Percentiles rank a stretch among this genome's conserved stretches.
Evolutionary conservation across 2,113 vertebrate species (phyloP).

Genomic region (Donacobius atricapilla): DNA sequence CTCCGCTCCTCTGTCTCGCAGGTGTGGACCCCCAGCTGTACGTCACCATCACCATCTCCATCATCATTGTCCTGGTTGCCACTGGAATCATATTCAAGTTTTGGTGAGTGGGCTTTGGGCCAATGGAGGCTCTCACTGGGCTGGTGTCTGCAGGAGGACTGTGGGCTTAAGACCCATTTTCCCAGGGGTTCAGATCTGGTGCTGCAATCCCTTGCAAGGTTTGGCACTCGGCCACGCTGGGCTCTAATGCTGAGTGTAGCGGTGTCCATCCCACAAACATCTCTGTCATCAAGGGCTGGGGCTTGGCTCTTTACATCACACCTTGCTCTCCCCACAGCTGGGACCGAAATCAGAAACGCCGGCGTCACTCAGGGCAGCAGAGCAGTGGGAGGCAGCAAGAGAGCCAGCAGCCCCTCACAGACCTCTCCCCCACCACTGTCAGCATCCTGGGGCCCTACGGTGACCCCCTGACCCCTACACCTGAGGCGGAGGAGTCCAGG

Average conservation of each 20-base stretch:
- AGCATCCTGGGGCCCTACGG: slow-evolving; percentile 77
- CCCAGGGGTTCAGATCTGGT: neutral
- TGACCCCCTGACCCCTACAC: slow-evolving; percentile 61
- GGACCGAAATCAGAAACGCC: slow-evolving; percentile 79
- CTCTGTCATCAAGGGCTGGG: neutral
- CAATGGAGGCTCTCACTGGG: neutral
- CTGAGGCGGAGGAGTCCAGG: slow-evolving; percentile 65
- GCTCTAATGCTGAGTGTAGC: fast-evolving
- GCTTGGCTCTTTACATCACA: neutral
- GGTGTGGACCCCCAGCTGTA: slow-evolving; percentile 82
- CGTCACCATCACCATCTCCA: slow-evolving; percentile 80
- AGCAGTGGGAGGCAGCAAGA: slow-evolving; percentile 74
- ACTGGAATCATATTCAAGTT: slow-evolving; percentile 83
- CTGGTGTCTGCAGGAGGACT: fast-evolving
- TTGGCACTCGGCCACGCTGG: neutral
- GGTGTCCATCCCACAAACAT: neutral
- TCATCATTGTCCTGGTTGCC: slow-evolving; percentile 80
- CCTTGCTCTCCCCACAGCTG: slow-evolving; percentile 59
- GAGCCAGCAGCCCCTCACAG: slow-evolving; percentile 78
- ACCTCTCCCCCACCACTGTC: slow-evolving; percentile 76
- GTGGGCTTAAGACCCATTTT: neutral
- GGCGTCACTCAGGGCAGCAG: slow-evolving; percentile 76
- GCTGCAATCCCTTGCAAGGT: neutral
- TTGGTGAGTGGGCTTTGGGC: slow-evolving; percentile 69
- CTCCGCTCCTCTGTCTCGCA: neutral